phyloP scores from a whole-genome alignment of 2,113 vertebrate genomes.

The Pseudorasbora parva region DNA sequence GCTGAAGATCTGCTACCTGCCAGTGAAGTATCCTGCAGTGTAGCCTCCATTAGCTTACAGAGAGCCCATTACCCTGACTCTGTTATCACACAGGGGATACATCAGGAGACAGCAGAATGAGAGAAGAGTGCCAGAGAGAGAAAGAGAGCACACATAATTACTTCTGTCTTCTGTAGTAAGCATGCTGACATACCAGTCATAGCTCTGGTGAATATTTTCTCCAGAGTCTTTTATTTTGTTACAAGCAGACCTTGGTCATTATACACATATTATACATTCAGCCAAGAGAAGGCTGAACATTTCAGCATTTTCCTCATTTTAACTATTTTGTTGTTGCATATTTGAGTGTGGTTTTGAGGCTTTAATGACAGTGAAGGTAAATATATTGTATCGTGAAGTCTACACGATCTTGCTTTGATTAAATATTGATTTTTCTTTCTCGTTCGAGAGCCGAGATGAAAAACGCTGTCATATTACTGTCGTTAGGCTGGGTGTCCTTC shows the following conservation, averaged over 20 bases:
- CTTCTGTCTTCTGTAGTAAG: slow-evolving; percentile 28
- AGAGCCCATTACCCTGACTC: slow-evolving; percentile 40
- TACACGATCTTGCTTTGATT: slow-evolving; percentile 76
- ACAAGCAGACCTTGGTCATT: slow-evolving; percentile 2
- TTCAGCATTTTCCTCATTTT: not conserved
- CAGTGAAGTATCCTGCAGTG: slow-evolving; percentile 30
- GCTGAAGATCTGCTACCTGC: slow-evolving; percentile 2
- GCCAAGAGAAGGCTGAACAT: not conserved
- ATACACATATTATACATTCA: not conserved
- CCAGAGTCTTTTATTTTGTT: slow-evolving; percentile 16
- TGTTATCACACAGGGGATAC: slow-evolving; percentile 40
- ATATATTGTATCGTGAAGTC: slow-evolving; percentile 51
- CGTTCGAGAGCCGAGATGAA: slow-evolving; percentile 71
- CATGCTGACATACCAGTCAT: slow-evolving; percentile 24
- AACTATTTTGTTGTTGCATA: slow-evolving; percentile 15
- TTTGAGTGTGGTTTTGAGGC: slow-evolving; percentile 31
- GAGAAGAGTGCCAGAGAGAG: slow-evolving; percentile 8
- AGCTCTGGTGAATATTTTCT: slow-evolving; percentile 38
- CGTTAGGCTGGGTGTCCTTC: slow-evolving; percentile 33
- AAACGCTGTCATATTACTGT: slow-evolving; percentile 68
- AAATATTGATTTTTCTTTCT: slow-evolving; percentile 78
- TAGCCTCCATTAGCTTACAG: slow-evolving; percentile 39
- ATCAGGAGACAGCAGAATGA: slow-evolving; percentile 25
- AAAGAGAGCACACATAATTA: slow-evolving; percentile 35
- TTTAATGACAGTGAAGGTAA: slow-evolving; percentile 48